Base-by-base conservation (phyloP, 37 sponge, comb jelly and placozoan genomes). In the Cladorhizidae sp. region DNA sequence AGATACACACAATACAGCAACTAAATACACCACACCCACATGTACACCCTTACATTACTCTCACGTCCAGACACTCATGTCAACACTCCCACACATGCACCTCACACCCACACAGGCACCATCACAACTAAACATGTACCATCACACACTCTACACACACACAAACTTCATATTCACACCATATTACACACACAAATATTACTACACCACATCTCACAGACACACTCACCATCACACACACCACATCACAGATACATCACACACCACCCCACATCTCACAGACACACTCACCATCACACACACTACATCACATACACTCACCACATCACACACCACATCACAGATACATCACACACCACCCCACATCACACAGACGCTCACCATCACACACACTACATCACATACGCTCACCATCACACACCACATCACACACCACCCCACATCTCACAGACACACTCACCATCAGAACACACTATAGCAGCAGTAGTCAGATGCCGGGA, bases 391-490 rank as follows among this genome's bases (percentile, higher is more conserved):
- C 62, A 61, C 62, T 22, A 23, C 25, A 54, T 54, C 55, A 12
- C 55, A 54, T 17, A 54, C 39, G 11, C 68, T 37, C 38, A 1
- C 68, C 8, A 9, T 18, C 68, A n/a, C n/a, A n/a, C n/a, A n/a
- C n/a, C n/a, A n/a, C n/a, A n/a, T n/a, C n/a, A n/a, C n/a, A n/a
- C n/a, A 3, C 2, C 18, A 3, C 20, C 33, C 26, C 68, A 5
- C 31, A 3, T 9, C 39, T 38, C 68, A 5, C 26, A 31, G 7
- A 31, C 68, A 32, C 68, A 25, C 87, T 74, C 22, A 86, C 86
- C 75, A 81, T 80, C 87, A 37, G 75, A 67, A 75, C 87, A 87
- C 33, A 80, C 76, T 26, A 80, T 70, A 39, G 71, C 87, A 52
- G 75, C 81, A 74, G 80, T 81, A 40, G 68, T 56, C 21, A 0